phyloP scores from a whole-genome alignment of 1,140 invertebrate species.

The Dufourea novaeangliae region DNA sequence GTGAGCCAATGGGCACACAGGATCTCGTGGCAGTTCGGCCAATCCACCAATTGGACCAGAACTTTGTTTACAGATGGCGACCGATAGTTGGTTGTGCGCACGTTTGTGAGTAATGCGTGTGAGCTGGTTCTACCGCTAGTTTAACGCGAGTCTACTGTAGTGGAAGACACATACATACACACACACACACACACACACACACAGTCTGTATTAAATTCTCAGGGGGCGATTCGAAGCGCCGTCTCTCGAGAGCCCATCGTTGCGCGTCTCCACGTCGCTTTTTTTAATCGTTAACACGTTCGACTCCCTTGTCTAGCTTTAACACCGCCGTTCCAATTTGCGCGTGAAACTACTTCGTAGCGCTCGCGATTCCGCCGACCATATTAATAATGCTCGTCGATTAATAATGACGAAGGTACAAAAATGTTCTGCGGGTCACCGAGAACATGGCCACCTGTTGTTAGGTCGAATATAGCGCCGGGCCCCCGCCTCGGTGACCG shows the following conservation, averaged over 20 bases:
- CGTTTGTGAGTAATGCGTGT: too few species aligned
- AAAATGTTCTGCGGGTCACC: conserved; percentile 13
- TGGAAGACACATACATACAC: too few species aligned
- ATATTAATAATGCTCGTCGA: conserved; percentile 15
- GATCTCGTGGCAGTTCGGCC: too few species aligned
- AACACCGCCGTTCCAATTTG: conserved; percentile 15
- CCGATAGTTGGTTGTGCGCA: too few species aligned
- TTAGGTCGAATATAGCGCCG: neutral
- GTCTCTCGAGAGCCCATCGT: neutral
- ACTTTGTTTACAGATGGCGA: too few species aligned
- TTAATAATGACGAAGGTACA: conserved; percentile 19
- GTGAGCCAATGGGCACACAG: too few species aligned
- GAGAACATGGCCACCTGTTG: neutral
- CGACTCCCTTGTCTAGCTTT: conserved; percentile 14
- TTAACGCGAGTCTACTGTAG: too few species aligned
- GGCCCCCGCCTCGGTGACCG: neutral
- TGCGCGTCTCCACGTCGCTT: conserved; percentile 8
- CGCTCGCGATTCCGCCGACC: conserved; percentile 1
- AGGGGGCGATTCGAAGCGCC: too few species aligned
- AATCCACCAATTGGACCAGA: too few species aligned
- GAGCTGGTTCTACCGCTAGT: too few species aligned
- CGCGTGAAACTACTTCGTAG: conserved; percentile 23
- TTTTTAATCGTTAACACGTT: conserved; percentile 21
- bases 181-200: too few species aligned
- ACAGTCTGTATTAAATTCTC: too few species aligned